Evolutionary conservation across 2,888 invertebrate species (phyloP).

Genomic region (Elysia crispata): DNA sequence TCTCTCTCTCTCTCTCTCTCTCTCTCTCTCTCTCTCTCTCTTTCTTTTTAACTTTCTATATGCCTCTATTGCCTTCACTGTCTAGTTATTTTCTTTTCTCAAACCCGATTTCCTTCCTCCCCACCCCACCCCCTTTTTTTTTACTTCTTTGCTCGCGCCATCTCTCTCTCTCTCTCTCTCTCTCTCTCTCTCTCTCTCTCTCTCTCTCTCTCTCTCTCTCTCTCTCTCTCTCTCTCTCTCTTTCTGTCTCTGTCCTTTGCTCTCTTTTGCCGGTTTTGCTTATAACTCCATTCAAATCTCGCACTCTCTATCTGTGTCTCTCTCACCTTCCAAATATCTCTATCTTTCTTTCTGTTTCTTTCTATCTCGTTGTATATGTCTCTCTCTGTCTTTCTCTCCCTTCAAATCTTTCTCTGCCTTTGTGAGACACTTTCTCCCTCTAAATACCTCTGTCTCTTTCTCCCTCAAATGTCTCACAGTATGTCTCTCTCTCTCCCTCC

Average conservation of each 20-base stretch:
- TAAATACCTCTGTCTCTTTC: neutral
- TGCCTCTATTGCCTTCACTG: too few species aligned
- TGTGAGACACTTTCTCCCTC: neutral
- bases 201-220: slow-evolving; percentile 22
- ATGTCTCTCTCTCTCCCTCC: too few species aligned
- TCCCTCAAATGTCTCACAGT: too few species aligned
- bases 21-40: too few species aligned
- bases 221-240: slow-evolving; percentile 35
- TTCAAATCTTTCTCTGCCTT: neutral
- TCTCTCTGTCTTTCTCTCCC: too few species aligned
- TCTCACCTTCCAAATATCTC: slow-evolving; percentile 23
- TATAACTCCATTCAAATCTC: neutral
- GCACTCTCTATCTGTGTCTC: neutral
- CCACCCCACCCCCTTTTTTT: too few species aligned
- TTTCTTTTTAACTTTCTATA: too few species aligned
- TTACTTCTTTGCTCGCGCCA: too few species aligned
- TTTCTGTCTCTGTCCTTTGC: slow-evolving; percentile 20
- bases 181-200: slow-evolving; percentile 2
- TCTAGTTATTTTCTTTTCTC: too few species aligned
- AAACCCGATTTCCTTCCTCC: too few species aligned
- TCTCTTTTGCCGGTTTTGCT: neutral
- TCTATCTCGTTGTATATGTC: neutral
- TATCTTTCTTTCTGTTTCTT: slow-evolving; percentile 15
- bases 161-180: too few species aligned
- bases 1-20: too few species aligned